Evolutionary conservation across 2,888 invertebrate species (phyloP).

Genomic region (Lasioglossum zephyrum): DNA sequence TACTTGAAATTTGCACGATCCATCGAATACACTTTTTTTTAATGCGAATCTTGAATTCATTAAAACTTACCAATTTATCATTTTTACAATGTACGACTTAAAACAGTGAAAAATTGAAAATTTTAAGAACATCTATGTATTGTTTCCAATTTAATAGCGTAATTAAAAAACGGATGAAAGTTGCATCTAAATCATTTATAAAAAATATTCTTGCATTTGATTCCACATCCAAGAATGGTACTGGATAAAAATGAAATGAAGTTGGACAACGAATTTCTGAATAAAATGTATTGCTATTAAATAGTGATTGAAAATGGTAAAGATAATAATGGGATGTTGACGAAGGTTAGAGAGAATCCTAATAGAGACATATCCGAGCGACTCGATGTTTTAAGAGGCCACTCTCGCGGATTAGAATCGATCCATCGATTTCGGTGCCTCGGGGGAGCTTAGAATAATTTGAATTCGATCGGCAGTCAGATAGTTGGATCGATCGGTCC

Average conservation of each 20-base stretch:
- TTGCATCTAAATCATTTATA: no score
- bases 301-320: neutral
- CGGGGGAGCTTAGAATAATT: conserved; percentile 51
- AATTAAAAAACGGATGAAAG: no score
- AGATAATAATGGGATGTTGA: neutral
- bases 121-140: no score
- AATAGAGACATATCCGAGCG: conserved; percentile 45
- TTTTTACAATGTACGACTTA: no score
- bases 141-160: no score
- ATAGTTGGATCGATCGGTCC: conserved; percentile 44
- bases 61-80: no score
- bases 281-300: neutral
- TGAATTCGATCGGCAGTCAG: conserved; percentile 50
- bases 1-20: no score
- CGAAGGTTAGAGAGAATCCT: conserved; percentile 12
- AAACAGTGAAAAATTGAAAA: no score
- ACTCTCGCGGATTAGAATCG: conserved; percentile 43
- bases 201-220: neutral
- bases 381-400: conserved; percentile 10
- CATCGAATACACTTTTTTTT: neutral
- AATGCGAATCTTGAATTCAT: neutral
- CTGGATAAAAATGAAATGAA: neutral
- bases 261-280: neutral
- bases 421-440: conserved; percentile 44
- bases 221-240: neutral